Percentiles rank a stretch among this genome's conserved stretches.
phyloP scores from a whole-genome alignment of 64 coral and sea anemone species.

The Pocillopora verrucosa region DNA sequence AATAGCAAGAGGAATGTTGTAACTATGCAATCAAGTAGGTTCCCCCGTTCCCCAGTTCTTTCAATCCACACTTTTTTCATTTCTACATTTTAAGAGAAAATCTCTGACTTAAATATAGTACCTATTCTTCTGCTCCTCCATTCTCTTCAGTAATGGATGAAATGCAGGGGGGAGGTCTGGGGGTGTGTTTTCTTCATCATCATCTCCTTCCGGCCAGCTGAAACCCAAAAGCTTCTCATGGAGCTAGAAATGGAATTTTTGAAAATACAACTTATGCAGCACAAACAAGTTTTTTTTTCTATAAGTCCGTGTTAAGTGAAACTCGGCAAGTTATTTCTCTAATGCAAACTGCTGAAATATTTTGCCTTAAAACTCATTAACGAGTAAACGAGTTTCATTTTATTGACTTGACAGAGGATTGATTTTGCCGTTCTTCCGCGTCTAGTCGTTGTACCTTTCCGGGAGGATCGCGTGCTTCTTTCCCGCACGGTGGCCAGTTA shows the following conservation, averaged over 20 bases:
- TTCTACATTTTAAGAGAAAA: background rate
- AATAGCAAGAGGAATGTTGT: too few species aligned
- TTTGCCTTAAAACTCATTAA: background rate
- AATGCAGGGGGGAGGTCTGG: background rate
- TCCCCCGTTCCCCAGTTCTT: too few species aligned
- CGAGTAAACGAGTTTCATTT: conserved; percentile 11
- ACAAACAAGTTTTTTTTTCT: too few species aligned
- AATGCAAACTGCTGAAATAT: too few species aligned
- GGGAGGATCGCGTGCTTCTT: too few species aligned
- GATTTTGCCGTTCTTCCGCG: conserved; percentile 23
- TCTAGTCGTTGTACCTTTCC: background rate
- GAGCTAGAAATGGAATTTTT: background rate
- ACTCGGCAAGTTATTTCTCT: too few species aligned
- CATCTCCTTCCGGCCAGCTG: conserved; percentile 37
- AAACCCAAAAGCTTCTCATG: conserved; percentile 46
- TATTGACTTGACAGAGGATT: background rate
- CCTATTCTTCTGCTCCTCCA: conserved; percentile 60
- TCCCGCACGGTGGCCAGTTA: too few species aligned
- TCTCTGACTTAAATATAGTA: background rate
- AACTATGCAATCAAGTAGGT: too few species aligned
- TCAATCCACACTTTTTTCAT: background rate
- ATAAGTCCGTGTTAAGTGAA: too few species aligned
- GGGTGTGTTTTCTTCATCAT: background rate
- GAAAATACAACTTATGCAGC: too few species aligned
- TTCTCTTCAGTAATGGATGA: conserved; percentile 21